phyloP scores from a whole-genome alignment of 2,797 vertebrate genomes.

The Coregonus suidteri region DNA sequence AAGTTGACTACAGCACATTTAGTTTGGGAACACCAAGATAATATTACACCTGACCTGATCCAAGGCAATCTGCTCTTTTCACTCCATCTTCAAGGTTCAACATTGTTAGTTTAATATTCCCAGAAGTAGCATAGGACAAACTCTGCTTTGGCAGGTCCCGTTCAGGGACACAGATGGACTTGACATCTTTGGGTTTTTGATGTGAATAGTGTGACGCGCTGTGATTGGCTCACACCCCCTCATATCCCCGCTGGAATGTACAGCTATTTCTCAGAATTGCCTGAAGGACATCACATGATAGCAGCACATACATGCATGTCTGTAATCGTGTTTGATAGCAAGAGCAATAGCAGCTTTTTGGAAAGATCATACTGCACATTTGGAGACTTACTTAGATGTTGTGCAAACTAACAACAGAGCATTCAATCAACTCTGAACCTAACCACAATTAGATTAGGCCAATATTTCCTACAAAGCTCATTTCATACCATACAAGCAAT shows the following conservation, averaged over 20 bases:
- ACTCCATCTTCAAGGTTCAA: not conserved
- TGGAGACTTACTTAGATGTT: constrained; percentile 25
- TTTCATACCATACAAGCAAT: not conserved
- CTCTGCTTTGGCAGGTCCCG: constrained; percentile 50
- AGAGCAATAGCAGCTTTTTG: constrained; percentile 29
- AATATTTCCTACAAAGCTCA: not conserved
- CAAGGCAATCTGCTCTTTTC: not conserved
- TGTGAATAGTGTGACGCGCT: constrained; percentile 67
- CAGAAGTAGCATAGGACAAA: constrained; percentile 33
- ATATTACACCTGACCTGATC: not conserved
- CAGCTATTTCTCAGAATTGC: constrained; percentile 67
- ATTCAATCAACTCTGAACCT: not conserved
- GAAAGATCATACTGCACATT: constrained; percentile 21
- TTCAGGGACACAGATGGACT: constrained; percentile 62
- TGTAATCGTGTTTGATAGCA: constrained; percentile 24
- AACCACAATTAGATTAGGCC: not conserved
- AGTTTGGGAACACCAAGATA: not conserved
- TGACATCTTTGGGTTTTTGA: constrained; percentile 56
- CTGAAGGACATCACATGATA: constrained; percentile 69
- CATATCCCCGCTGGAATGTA: constrained; percentile 71
- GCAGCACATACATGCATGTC: constrained; percentile 13
- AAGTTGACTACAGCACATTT: no score
- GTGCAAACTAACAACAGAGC: not conserved
- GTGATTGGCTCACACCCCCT: constrained; percentile 62
- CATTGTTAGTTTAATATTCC: not conserved